Conservation (phyloP, 2,888 invertebrate species). For the Trichopoda pennipes region DNA sequence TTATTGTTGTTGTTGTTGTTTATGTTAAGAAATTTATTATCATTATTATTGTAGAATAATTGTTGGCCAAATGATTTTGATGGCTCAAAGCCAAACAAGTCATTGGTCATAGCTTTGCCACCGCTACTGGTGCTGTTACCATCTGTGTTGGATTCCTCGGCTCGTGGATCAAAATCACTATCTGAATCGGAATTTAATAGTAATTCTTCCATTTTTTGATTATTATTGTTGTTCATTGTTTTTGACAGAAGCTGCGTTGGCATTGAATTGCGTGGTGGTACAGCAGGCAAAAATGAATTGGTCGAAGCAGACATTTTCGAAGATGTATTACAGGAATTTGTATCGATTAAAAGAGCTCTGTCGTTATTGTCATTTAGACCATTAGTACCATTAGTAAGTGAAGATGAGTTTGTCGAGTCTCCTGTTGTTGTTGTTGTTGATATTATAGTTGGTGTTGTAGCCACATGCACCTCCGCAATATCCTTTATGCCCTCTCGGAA, state of each 20-base stretch:
- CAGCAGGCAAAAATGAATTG: conserved; percentile 79
- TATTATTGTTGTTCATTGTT: conserved; percentile 84
- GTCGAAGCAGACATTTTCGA: conserved; percentile 74
- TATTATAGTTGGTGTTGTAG: conserved; percentile 70
- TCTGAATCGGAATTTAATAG: conserved; percentile 90
- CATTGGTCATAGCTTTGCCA: conserved; percentile 77
- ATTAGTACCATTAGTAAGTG: conserved; percentile 60
- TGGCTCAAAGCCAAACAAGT: conserved; percentile 81
- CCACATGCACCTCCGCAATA: conserved; percentile 81
- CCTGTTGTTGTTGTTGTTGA: conserved; percentile 70
- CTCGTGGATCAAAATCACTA: conserved; percentile 93
- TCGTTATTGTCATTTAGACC: conserved; percentile 75
- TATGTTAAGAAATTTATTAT: conserved; percentile 72
- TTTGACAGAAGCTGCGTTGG: conserved; percentile 75
- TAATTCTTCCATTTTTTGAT: conserved; percentile 89
- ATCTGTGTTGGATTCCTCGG: conserved; percentile 84
- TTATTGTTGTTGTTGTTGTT: conserved; percentile 71
- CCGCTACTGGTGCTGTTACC: conserved; percentile 76
- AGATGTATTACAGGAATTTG: conserved; percentile 73
- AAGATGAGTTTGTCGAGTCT: conserved; percentile 41
- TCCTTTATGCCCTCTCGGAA: conserved; percentile 83
- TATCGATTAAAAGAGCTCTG: conserved; percentile 79
- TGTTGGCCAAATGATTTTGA: conserved; percentile 80
- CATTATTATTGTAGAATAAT: conserved; percentile 81
- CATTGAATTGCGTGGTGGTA: conserved; percentile 79